Percentiles rank a stretch among this genome's conserved stretches.
Conservation (phyloP, 2,888 invertebrate genomes). For the Heliconius charithonia region DNA sequence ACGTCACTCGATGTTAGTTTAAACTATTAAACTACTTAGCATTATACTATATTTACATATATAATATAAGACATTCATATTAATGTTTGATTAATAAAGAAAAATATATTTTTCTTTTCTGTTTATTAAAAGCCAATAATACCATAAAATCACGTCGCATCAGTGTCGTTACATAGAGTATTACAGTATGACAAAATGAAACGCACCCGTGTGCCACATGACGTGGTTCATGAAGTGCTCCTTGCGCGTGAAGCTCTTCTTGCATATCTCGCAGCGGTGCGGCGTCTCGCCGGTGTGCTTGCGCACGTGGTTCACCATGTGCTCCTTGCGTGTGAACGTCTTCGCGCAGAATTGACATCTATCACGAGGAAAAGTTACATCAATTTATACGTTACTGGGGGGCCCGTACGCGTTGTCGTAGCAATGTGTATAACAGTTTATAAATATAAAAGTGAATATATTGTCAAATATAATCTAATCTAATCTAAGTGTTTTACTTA, state of each 20-base stretch:
- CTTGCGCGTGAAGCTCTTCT: conserved; percentile 90
- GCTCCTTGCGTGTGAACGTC: conserved; percentile 90
- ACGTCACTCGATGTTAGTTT: too few relatives aligned
- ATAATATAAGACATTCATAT: too few relatives aligned
- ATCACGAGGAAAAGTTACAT: conserved; percentile 16
- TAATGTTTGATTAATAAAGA: too few relatives aligned
- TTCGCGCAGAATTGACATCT: conserved; percentile 90
- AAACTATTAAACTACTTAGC: too few relatives aligned
- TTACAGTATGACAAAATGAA: not conserved
- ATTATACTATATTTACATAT: too few relatives aligned
- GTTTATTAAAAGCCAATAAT: too few relatives aligned
- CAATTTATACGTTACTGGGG: too few relatives aligned
- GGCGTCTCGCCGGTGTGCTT: conserved; percentile 91
- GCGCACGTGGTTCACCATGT: conserved; percentile 90
- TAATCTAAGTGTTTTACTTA: too few relatives aligned
- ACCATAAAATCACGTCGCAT: too few relatives aligned
- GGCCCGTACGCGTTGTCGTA: not conserved
- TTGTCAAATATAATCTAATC: not conserved
- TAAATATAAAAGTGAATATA: not conserved
- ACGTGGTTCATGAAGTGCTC: conserved; percentile 92
- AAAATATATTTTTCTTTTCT: too few relatives aligned
- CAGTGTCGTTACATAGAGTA: not conserved
- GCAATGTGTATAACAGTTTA: not conserved
- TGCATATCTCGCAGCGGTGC: conserved; percentile 90
- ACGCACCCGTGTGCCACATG: conserved; percentile 89